phyloP scores from a whole-genome alignment of 1,140 invertebrate genomes.

The Lasioglossum albipes region DNA sequence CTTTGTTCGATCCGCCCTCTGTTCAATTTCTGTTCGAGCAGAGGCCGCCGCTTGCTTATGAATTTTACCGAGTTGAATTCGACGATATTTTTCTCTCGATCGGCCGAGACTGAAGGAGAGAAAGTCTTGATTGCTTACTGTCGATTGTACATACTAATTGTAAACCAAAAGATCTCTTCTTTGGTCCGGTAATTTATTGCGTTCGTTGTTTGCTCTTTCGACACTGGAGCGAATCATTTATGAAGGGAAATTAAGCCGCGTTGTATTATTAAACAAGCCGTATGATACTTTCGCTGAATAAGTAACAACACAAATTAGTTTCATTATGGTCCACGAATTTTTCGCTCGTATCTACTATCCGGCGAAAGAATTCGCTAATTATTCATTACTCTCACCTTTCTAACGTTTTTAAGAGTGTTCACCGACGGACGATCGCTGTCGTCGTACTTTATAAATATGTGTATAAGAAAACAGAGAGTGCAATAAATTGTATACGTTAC shows the following conservation, averaged over 20 bases:
- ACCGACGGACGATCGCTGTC: no score
- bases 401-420: background rate
- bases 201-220: background rate
- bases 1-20: no score
- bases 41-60: background rate
- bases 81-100: background rate
- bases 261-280: background rate
- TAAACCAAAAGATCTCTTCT: slow-evolving; percentile 30
- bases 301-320: background rate
- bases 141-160: slow-evolving; percentile 43
- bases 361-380: background rate
- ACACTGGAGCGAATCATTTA: background rate
- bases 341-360: background rate
- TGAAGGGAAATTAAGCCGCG: background rate
- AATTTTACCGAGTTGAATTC: background rate
- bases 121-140: slow-evolving; percentile 1
- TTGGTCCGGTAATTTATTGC: background rate
- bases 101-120: background rate
- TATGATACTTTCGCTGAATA: background rate
- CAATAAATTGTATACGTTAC: background rate
- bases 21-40: background rate
- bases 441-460: background rate
- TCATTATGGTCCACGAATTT: background rate
- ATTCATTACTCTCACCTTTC: background rate
- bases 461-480: background rate